A percentile compares a stretch with the other conserved stretches of the same genome.
Evolutionary conservation across 2,797 vertebrate species (phyloP).

Genomic region (Diplodus sargus): DNA sequence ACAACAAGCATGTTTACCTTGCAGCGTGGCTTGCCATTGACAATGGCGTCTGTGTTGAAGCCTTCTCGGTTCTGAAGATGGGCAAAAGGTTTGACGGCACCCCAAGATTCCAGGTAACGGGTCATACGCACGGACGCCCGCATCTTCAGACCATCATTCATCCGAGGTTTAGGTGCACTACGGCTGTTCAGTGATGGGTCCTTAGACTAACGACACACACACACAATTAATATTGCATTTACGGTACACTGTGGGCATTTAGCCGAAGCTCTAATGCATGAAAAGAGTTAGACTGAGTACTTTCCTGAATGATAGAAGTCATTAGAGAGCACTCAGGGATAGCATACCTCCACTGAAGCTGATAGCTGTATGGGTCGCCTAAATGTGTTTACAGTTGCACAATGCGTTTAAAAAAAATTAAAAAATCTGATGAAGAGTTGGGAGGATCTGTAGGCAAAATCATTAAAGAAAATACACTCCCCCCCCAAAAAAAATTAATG

Average conservation of each 20-base stretch:
- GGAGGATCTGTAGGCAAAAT: neutral
- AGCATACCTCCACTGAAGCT: neutral
- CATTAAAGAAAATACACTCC: neutral
- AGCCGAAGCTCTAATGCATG: neutral
- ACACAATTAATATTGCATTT: conserved; percentile 1
- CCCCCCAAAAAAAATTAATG: neutral
- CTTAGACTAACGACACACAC: conserved; percentile 85
- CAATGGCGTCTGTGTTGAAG: conserved; percentile 84
- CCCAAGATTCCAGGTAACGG: conserved; percentile 98
- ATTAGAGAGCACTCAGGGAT: neutral
- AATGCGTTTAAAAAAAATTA: neutral
- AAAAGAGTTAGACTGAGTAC: neutral
- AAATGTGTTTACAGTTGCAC: neutral
- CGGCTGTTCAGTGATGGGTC: conserved; percentile 82
- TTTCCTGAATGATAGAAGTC: neutral
- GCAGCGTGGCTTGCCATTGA: conserved; percentile 83
- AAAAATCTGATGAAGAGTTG: neutral
- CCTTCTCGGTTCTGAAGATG: conserved; percentile 94
- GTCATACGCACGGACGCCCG: conserved; percentile 97
- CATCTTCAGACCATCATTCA: conserved; percentile 94
- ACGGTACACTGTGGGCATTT: neutral
- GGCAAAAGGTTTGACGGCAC: conserved; percentile 95
- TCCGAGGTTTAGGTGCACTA: conserved; percentile 85
- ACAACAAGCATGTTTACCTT: conserved; percentile 82
- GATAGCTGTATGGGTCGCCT: neutral